Base-by-base conservation (phyloP, 2,797 vertebrate species). In the Eremophila alpestris region DNA sequence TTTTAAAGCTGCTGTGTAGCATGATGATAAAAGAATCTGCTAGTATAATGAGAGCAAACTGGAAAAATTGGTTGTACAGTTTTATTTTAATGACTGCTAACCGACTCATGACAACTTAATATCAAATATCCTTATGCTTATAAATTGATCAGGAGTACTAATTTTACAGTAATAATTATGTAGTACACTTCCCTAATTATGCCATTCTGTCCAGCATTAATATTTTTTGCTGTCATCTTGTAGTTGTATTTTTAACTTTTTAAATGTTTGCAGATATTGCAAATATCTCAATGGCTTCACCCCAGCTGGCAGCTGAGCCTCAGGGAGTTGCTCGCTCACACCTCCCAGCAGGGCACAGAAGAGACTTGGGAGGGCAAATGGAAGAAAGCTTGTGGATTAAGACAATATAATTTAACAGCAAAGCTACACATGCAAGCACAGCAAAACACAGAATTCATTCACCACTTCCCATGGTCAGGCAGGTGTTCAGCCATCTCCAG, bases 271-370 rank as follows among this genome's bases (percentile, higher is more conserved):
- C 55, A 62, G 43, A 23, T 71, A 79, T 16, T 73, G 12, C 16
- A 68, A 83, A 64, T 79, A 45, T 9, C 68, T 16, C 32, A 10
- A 5, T 59, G 9, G 16, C 38, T 93, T 77, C 59, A 93, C 7
- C 16, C 20, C 19, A 56, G 22, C 16, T 65, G 11, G 7, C n/a
- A 90, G 36, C 20, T 78, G 22, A 75, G 12, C 14, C 7, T 45
- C 11, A 30, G 4, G 5, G 10, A 73, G 17, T 9, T 1, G 0
- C 43, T 81, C 0, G 0, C 21, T 70, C 13, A 27, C 11, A 30
- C 10, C 26, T n/a, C 18, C 5, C 23, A n/a, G 24, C 2, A 10
- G 7, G 15, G 43, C 13, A 8, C 0, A 1, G 32, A 16, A 32
- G 7, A 63, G 5, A 38, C 68, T 67, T 12, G 2, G 34, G 54